Evolutionary conservation across 2,797 vertebrate genomes (phyloP).

Genomic region (Lepilemur septentrionalis): DNA sequence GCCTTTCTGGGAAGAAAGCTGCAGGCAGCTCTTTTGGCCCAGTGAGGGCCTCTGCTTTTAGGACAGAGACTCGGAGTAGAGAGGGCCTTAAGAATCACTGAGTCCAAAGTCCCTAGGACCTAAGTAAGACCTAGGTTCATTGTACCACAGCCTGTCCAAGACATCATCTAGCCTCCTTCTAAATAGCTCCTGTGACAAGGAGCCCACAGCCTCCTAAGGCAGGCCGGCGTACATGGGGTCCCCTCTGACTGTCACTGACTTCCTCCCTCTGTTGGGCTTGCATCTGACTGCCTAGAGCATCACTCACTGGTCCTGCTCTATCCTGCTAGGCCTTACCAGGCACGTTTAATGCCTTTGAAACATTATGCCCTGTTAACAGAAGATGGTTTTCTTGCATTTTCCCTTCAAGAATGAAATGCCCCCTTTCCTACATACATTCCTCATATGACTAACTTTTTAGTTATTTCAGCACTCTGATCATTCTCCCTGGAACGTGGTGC

Average conservation of each 20-base stretch:
- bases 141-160: background rate
- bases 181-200: background rate
- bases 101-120: background rate
- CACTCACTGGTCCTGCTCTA: background rate
- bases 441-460: background rate
- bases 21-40: too few relatives aligned
- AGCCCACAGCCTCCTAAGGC: fast-evolving
- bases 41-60: background rate
- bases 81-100: background rate
- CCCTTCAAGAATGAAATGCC: background rate
- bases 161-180: background rate
- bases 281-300: background rate
- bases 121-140: background rate
- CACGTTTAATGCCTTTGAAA: background rate
- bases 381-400: background rate
- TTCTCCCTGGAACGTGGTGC: background rate
- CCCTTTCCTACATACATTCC: background rate
- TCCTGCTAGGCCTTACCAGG: background rate
- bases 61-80: background rate
- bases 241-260: background rate
- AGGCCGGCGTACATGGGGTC: fast-evolving
- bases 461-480: background rate
- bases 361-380: background rate
- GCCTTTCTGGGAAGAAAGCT: background rate
- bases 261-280: background rate